Evolutionary conservation across 2,797 vertebrate genomes (phyloP).

Genomic region (Malacoraja senta): DNA sequence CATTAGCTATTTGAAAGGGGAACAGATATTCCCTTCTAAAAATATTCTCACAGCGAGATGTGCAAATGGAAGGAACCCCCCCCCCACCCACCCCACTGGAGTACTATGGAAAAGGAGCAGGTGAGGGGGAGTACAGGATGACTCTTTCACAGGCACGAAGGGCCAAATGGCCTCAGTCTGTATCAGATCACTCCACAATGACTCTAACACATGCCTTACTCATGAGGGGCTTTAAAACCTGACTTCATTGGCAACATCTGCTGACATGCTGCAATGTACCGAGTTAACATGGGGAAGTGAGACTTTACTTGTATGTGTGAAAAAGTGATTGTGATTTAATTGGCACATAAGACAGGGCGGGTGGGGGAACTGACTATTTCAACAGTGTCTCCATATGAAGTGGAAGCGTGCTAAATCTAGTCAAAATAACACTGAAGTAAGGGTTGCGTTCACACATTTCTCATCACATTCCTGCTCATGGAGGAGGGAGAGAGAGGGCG

Average conservation of each 20-base stretch:
- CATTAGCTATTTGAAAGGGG: not conserved
- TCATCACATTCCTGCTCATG: not conserved
- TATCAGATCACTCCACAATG: not conserved
- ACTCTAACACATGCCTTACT: not conserved
- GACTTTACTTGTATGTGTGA: slow-evolving; percentile 34
- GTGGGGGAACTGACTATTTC: not conserved
- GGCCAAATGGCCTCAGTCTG: not conserved
- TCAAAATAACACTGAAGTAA: not conserved
- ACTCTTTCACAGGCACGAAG: not conserved
- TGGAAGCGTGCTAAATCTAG: not conserved
- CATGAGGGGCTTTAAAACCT: not conserved
- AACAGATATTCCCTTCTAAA: not conserved
- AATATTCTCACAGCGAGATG: no score
- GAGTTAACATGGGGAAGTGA: slow-evolving; percentile 30
- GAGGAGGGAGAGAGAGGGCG: not conserved
- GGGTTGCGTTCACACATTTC: slow-evolving; percentile 1
- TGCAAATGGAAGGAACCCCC: not conserved
- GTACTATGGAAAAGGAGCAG: not conserved
- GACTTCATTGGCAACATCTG: slow-evolving; percentile 30
- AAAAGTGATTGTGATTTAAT: slow-evolving; percentile 33
- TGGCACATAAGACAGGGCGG: slow-evolving; percentile 16
- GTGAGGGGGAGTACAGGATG: not conserved
- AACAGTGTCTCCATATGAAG: slow-evolving; percentile 30
- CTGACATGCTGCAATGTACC: not conserved
- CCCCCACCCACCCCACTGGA: not conserved